Percentiles rank a stretch among this genome's conserved stretches.
These are phyloP conservation scores for Hyposmocoma kahamanoa DNA, from an alignment of 1,140 invertebrate genomes.

Conservation along the genomic window DNA sequence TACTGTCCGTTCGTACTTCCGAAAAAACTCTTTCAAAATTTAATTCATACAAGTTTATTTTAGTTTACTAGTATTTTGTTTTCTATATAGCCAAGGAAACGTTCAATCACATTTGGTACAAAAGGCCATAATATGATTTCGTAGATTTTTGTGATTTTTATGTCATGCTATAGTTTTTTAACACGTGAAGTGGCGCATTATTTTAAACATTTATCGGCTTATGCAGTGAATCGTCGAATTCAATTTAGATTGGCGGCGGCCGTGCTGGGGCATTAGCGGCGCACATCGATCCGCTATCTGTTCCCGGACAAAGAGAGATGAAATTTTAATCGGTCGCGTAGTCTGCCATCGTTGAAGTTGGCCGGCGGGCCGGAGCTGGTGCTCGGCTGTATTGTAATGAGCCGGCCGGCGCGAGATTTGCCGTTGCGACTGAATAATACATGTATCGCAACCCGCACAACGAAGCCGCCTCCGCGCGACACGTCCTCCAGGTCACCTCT, in stretches of 20 bases:
- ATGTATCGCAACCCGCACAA: constrained; percentile 28
- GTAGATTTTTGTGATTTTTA: too few species aligned
- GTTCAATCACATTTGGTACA: too few species aligned
- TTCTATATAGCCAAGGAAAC: too few species aligned
- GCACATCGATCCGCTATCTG: constrained; percentile 54
- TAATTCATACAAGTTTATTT: too few species aligned
- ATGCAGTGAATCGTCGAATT: constrained; percentile 19
- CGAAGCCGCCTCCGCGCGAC: too few species aligned
- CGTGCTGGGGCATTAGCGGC: constrained; percentile 40
- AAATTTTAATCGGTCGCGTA: constrained; percentile 67
- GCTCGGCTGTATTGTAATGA: constrained; percentile 51
- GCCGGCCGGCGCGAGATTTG: constrained; percentile 21
- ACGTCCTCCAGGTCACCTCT: neutral
- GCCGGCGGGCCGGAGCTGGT: constrained; percentile 20
- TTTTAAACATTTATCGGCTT: too few species aligned
- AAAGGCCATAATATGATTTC: too few species aligned
- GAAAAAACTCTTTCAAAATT: too few species aligned
- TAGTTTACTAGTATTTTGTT: too few species aligned
- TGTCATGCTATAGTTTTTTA: too few species aligned
- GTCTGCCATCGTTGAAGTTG: constrained; percentile 44
- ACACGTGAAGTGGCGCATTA: too few species aligned
- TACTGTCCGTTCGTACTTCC: too few species aligned
- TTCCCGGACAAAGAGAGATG: constrained; percentile 60
- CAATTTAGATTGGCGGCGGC: constrained; percentile 39
- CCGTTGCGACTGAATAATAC: constrained; percentile 39